Evolutionary conservation across 1,140 invertebrate species (phyloP).

Genomic region (Caenorhabditis latens): DNA sequence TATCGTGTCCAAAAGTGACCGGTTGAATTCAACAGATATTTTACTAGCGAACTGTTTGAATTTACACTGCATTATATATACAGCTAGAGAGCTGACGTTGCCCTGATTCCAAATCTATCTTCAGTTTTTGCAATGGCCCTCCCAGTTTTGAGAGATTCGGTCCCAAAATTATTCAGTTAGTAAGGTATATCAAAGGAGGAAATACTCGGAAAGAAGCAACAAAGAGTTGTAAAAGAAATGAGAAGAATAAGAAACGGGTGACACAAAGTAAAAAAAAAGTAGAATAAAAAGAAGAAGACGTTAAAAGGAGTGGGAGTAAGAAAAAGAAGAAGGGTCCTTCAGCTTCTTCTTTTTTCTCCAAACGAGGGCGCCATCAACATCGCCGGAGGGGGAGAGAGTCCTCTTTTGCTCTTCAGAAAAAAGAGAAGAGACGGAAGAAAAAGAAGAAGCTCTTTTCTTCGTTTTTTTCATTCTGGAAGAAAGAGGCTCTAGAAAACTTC

Average conservation of each 20-base stretch:
- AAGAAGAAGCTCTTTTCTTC: background rate
- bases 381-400: background rate
- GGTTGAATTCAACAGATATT: too few relatives aligned
- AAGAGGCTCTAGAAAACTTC: background rate
- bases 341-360: background rate
- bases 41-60: too few relatives aligned
- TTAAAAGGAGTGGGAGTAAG: constrained; percentile 37
- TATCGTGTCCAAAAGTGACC: too few relatives aligned
- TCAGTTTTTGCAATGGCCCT: too few relatives aligned
- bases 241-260: background rate
- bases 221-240: background rate
- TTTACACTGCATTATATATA: too few relatives aligned
- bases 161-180: too few relatives aligned
- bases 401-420: background rate
- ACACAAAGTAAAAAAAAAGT: background rate
- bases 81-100: too few relatives aligned
- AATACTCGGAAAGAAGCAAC: background rate
- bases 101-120: too few relatives aligned
- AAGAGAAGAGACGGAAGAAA: background rate
- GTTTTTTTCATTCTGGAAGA: background rate
- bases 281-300: constrained; percentile 33
- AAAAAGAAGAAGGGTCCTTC: background rate
- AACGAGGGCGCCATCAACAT: constrained; percentile 13
- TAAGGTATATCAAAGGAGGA: too few relatives aligned
- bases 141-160: too few relatives aligned